Percentiles rank a stretch among this genome's conserved stretches.
Conservation (phyloP, 2,888 invertebrate species). For the Macrophya alboannulata region DNA sequence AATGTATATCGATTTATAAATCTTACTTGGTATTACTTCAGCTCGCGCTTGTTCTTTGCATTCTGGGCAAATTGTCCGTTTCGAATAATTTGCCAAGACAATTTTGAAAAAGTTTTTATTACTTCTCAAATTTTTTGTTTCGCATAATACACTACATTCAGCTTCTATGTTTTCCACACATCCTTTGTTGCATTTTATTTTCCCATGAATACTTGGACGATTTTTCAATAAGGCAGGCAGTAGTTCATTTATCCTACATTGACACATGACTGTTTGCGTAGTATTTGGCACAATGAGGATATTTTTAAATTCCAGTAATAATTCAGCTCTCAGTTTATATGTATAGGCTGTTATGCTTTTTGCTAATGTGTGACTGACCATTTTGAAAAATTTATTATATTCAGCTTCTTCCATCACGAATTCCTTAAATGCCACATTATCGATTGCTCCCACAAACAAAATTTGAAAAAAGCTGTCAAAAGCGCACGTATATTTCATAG, state of each 20-base stretch:
- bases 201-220: background rate
- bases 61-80: background rate
- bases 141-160: background rate
- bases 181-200: background rate
- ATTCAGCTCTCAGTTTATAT: background rate
- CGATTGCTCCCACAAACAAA: background rate
- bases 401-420: background rate
- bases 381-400: constrained; percentile 1
- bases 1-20: background rate
- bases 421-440: background rate
- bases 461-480: constrained; percentile 11
- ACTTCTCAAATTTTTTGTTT: constrained; percentile 3
- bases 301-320: background rate
- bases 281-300: background rate
- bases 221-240: background rate
- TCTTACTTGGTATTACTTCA: constrained; percentile 12
- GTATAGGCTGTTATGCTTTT: constrained; percentile 1
- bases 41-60: background rate
- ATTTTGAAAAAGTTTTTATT: background rate
- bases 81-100: background rate
- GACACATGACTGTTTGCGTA: background rate
- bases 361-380: constrained; percentile 1
- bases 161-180: background rate
- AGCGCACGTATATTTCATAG: background rate
- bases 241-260: background rate